Conservation (phyloP, 1,140 invertebrate species). For the Macrosteles quadrilineatus region DNA sequence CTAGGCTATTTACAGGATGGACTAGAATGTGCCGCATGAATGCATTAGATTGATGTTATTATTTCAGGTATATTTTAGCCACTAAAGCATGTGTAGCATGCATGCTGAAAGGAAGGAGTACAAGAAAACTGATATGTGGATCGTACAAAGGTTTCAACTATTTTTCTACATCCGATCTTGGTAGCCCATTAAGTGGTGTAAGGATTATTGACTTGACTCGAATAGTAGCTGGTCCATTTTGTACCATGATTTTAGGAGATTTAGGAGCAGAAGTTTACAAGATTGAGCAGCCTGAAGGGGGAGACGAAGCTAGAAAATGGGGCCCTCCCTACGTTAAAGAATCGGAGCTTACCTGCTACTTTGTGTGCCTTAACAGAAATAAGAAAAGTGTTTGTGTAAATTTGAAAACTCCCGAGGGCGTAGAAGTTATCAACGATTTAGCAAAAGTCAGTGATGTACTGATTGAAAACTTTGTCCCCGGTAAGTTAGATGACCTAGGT, state of each 20-base stretch:
- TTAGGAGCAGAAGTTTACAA: conserved; percentile 95
- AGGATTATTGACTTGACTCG: conserved; percentile 81
- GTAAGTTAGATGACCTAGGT: conserved; percentile 75
- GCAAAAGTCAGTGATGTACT: conserved; percentile 81
- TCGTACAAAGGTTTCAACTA: not conserved
- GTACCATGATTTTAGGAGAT: conserved; percentile 92
- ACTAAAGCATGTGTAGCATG: not conserved
- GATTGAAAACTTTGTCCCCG: conserved; percentile 94
- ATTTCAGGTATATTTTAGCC: not conserved
- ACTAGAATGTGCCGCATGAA: not conserved
- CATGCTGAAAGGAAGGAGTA: not conserved
- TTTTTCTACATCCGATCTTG: not conserved
- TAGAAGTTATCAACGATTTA: conserved; percentile 71
- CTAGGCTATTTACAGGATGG: not conserved
- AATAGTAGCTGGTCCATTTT: conserved; percentile 74
- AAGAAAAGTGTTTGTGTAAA: conserved; percentile 94
- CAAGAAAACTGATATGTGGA: not conserved
- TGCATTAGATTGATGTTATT: not conserved
- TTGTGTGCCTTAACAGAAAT: conserved; percentile 87
- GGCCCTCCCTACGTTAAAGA: conserved; percentile 84
- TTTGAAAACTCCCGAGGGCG: conserved; percentile 71
- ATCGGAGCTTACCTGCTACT: conserved; percentile 80
- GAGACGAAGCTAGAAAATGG: conserved; percentile 91
- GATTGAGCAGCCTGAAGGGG: conserved; percentile 74
- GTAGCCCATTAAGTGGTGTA: conserved; percentile 57